These are phyloP conservation scores for Mesorhabditis spiculigera DNA, from an alignment of 2,888 invertebrate genomes.

Conservation along the genomic window DNA sequence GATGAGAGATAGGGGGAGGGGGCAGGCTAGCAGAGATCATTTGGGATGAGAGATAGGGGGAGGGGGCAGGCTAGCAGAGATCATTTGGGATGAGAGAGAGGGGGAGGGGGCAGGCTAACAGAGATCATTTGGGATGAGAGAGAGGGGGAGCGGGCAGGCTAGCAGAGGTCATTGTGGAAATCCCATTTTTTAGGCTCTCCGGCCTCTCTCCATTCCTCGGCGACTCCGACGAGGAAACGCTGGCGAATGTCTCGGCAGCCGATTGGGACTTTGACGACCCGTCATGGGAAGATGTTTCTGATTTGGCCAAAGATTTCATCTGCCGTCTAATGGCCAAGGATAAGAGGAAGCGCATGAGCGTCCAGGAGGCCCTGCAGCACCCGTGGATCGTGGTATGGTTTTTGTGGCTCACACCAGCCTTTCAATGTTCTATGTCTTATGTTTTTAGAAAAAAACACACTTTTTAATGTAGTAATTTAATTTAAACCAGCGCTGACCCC, in stretches of 20 bases:
- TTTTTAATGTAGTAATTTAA: neutral
- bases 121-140: no score
- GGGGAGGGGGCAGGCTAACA: no score
- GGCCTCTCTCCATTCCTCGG: conserved; percentile 98
- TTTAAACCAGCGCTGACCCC: no score
- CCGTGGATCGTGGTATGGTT: conserved; percentile 62
- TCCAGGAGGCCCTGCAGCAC: conserved; percentile 61
- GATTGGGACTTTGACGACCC: conserved; percentile 97
- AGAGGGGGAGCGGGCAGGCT: no score
- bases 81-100: no score
- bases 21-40: no score
- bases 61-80: no score
- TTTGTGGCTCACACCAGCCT: neutral
- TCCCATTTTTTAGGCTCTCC: conserved; percentile 66
- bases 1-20: no score
- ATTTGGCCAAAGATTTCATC: conserved; percentile 93
- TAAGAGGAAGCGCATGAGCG: conserved; percentile 67
- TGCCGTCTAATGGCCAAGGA: conserved; percentile 84
- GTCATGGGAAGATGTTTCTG: conserved; percentile 88
- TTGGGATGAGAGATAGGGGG: no score
- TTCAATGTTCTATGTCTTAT: neutral
- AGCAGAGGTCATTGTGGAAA: no score
- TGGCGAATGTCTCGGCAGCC: conserved; percentile 95
- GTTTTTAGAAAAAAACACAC: neutral
- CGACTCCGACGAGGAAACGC: conserved; percentile 91